These are phyloP conservation scores for Bursaphelenchus mucronatus DNA, from an alignment of 1,140 invertebrate species.

Conservation along the genomic window DNA sequence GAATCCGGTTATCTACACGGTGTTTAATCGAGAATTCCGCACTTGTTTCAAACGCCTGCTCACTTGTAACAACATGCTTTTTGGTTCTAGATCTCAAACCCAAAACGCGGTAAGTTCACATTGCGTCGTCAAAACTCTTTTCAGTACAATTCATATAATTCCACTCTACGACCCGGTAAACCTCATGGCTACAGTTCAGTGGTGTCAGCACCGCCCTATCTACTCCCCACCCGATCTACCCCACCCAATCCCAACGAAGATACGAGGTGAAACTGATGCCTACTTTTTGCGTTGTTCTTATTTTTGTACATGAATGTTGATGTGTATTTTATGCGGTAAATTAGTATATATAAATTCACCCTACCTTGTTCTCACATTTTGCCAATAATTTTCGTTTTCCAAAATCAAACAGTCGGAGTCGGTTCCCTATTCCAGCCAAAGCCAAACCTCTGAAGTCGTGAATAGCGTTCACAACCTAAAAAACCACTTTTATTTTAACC, in stretches of 20 bases:
- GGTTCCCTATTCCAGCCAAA: constrained; percentile 83
- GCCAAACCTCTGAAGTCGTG: constrained; percentile 85
- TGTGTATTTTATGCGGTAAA: constrained; percentile 12
- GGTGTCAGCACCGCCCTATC: constrained; percentile 34
- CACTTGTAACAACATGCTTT: constrained; percentile 58
- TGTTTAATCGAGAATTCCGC: constrained; percentile 58
- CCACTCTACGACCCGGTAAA: constrained; percentile 42
- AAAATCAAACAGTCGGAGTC: constrained; percentile 87
- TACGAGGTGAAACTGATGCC: background rate
- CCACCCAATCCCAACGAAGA: background rate
- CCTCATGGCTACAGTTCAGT: constrained; percentile 39
- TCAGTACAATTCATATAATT: constrained; percentile 55
- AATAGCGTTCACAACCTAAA: constrained; percentile 71
- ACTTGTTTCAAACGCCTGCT: constrained; percentile 58
- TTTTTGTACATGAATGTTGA: constrained; percentile 6
- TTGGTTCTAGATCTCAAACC: constrained; percentile 28
- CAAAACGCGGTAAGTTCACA: constrained; percentile 32
- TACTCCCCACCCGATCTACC: constrained; percentile 11
- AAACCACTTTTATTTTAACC: constrained; percentile 14
- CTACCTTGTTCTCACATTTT: constrained; percentile 89
- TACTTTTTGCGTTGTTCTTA: constrained; percentile 7
- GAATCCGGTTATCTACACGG: constrained; percentile 56
- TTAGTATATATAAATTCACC: constrained; percentile 1
- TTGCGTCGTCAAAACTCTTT: constrained; percentile 28
- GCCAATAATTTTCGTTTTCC: constrained; percentile 91